Conservation (phyloP, 30 jellyfish, hydroid and myxozoan species). For the Aurelia aurita complex sp. Pacific region DNA sequence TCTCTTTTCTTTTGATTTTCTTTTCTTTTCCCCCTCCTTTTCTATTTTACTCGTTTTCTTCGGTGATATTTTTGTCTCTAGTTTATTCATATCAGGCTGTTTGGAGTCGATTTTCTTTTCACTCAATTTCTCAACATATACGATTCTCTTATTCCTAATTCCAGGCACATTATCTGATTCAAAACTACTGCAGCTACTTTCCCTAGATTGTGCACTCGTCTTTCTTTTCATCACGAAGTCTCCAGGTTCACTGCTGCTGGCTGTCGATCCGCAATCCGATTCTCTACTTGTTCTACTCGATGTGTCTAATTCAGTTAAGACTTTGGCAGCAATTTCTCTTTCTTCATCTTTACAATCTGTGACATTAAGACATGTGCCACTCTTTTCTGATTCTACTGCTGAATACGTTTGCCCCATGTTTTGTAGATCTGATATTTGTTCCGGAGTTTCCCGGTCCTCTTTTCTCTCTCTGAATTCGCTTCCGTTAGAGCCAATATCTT, state of each 20-base stretch:
- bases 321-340: background rate
- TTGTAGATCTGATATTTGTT: too few relatives aligned
- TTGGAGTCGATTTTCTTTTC: background rate
- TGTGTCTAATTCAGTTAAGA: background rate
- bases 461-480: too few relatives aligned
- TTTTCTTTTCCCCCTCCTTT: background rate
- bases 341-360: too few relatives aligned
- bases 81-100: background rate
- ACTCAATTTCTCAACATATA: background rate
- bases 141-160: background rate
- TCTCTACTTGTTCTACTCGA: background rate
- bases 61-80: too few relatives aligned
- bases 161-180: background rate
- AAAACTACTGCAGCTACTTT: background rate
- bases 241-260: background rate
- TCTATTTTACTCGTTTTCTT: background rate
- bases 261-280: too few relatives aligned
- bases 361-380: too few relatives aligned
- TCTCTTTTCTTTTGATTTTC: background rate
- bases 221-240: background rate
- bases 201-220: background rate
- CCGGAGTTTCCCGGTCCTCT: too few relatives aligned
- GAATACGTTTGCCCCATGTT: too few relatives aligned
- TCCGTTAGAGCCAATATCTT: too few relatives aligned
- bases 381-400: too few relatives aligned